phyloP scores from a whole-genome alignment of 2,113 vertebrate species.

The Ptilonorhynchus violaceus region DNA sequence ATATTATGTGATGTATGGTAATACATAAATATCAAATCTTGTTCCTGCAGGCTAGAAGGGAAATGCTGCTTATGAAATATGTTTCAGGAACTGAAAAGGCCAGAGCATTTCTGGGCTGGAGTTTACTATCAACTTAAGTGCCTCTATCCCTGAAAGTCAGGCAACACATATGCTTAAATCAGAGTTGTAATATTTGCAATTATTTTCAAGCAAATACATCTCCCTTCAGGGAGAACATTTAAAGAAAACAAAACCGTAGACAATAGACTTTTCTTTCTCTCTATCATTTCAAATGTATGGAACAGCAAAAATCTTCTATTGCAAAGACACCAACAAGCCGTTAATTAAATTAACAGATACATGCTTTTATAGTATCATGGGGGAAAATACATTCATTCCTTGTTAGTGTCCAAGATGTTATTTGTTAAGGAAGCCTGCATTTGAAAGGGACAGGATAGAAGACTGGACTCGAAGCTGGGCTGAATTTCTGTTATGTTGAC shows the following conservation, averaged over 20 bases:
- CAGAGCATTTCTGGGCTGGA: conserved; percentile 1
- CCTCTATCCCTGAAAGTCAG: background rate
- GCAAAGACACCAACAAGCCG: background rate
- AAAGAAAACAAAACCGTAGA: background rate
- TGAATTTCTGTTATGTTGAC: background rate
- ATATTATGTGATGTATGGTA: background rate
- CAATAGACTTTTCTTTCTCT: background rate
- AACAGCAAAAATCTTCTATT: background rate
- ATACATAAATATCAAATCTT: conserved; percentile 31
- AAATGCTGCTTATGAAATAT: conserved; percentile 29
- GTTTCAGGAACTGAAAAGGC: conserved; percentile 2
- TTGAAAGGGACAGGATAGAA: background rate
- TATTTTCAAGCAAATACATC: background rate
- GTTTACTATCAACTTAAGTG: background rate
- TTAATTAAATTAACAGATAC: background rate
- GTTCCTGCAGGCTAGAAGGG: background rate
- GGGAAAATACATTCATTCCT: background rate
- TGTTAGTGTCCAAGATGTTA: background rate
- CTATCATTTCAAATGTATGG: background rate
- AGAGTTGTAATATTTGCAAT: conserved; percentile 7
- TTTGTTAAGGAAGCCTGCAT: background rate
- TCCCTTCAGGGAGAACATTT: background rate
- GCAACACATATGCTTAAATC: background rate
- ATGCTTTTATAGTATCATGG: background rate
- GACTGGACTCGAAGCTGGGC: background rate